These are phyloP conservation scores for Gymnopithys bicolor DNA, from an alignment of 2,797 vertebrate species.

Conservation along the genomic window DNA sequence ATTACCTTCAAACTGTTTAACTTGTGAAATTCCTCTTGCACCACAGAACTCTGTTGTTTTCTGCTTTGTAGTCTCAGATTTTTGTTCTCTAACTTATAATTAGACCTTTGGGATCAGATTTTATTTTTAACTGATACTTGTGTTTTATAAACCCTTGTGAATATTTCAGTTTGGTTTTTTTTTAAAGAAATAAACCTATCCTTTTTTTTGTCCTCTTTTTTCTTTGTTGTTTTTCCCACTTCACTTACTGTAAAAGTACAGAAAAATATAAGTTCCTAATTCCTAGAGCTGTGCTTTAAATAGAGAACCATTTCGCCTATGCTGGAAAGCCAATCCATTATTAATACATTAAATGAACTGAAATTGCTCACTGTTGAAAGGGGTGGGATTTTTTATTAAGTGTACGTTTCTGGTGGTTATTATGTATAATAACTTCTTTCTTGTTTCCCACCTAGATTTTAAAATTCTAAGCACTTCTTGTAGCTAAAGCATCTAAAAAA, in stretches of 20 bases:
- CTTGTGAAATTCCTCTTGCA: background rate
- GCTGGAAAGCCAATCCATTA: background rate
- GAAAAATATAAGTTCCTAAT: background rate
- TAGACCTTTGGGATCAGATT: background rate
- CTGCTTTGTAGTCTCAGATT: background rate
- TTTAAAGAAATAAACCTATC: background rate
- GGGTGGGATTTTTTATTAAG: background rate
- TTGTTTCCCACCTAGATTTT: background rate
- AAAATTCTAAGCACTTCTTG: background rate
- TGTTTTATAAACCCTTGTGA: background rate
- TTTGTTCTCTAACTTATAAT: background rate
- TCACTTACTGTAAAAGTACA: background rate
- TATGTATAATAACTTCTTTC: background rate
- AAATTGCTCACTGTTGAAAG: background rate
- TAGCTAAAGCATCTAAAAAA: background rate
- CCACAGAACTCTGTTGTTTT: background rate
- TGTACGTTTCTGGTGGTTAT: background rate
- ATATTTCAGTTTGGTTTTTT: background rate
- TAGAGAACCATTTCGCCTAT: background rate
- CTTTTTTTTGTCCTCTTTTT: fast-evolving
- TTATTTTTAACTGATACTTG: background rate
- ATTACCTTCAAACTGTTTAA: background rate
- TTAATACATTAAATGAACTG: background rate
- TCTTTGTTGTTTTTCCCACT: fast-evolving
- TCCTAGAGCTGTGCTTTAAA: background rate